Base-by-base conservation (phyloP, 1,140 invertebrate species). In the Cylas formicarius region DNA sequence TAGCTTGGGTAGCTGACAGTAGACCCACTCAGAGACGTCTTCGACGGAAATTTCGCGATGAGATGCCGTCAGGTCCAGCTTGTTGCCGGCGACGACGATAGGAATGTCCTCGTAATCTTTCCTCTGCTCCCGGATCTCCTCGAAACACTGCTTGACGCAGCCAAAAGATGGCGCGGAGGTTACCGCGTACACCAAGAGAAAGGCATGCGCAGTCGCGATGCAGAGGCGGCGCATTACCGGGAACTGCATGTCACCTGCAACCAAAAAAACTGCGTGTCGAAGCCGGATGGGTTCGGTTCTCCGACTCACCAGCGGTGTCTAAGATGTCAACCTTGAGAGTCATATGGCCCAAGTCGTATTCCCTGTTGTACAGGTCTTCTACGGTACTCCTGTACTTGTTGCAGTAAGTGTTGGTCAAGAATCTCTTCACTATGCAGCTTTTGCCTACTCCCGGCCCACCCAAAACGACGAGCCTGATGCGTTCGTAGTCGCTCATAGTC, bases 131-230 rank as follows among this genome's bases (percentile, higher is more conserved):
- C 83, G 72, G 26, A 90, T 84, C 67, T 89, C 85, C 59, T 86
- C 82, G 62, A 90, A 86, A 55, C 85, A 83, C 54, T 80, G 75
- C 61, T 87, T 86, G 27, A 90, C 75, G 50, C 77, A 78, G 38
- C 79, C 74, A 58, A 89, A 86, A n/a, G 83, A 86, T 20, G 76
- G 70, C 42, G 71, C 67, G 29, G 81, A 81, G 13, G 85, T 86
- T n/a, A 87, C 78, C 9, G 86, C 80, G 63, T 92, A 94, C 7
- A 93, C 89, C 11, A 94, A 72, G 23, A 93, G 76, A 61, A 94
- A 94, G 6, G 88, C 90, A 64, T 89, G 82, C 4, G 88, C 89
- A 3, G 86, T 91, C 1, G 89, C 84, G 55, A 94, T 90, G 52
- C 84, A 89, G 17, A 94, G 69, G 32, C 86, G 71, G 45, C 82